Evolutionary conservation across 2,888 invertebrate species (phyloP), one percentile per base, ranked within the genome.

Genomic region (Phoronis australis): DNA sequence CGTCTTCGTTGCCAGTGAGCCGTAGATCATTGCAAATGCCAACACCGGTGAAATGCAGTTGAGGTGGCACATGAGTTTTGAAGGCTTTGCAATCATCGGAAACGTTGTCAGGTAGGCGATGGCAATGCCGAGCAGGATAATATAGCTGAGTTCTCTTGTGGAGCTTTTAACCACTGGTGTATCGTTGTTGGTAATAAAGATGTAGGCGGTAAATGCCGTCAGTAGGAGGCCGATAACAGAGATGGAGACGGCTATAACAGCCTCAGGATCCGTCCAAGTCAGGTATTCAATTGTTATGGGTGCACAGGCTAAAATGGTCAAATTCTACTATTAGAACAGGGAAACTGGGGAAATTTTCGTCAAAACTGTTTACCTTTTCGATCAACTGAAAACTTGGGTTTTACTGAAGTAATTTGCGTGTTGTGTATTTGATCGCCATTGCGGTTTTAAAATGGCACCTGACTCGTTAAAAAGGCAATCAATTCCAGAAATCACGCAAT

Each of bases 81-180:
- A 79, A 1, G 87, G 87, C 62, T 81, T 81, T 4, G 94, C 83
- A 45, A 96, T 88, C 26, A 97, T 82, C 3, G 89, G 87, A 77
- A 95, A 96, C 41, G 95, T 95, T 57, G 93, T 68, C 35, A 65
- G 56, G 56, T 66, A 73, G 12, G 74, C 71, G 42, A 70, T 56
- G 22, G 62, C 54, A 35, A 75, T 71, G 5, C 76, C 76, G 5
- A 67, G 44, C 27, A 97, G 83, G 39, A 97, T 85, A 37, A 96
- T 89, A 77, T 93, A 95, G 66, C 85, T 85, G 12, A 81, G 73
- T 60, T 81, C 81, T 37, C 81, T 64, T 35, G 95, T 95, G 18
- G 93, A 91, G 35, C 96, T 94, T 60, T 95, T 85, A n/a, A 99
- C 97, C 44, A 97, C 90, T 0, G 97, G 95, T 0, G 97, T 97